Conservation (phyloP, 2,888 invertebrate genomes). For the Lampropteryx suffumata region DNA sequence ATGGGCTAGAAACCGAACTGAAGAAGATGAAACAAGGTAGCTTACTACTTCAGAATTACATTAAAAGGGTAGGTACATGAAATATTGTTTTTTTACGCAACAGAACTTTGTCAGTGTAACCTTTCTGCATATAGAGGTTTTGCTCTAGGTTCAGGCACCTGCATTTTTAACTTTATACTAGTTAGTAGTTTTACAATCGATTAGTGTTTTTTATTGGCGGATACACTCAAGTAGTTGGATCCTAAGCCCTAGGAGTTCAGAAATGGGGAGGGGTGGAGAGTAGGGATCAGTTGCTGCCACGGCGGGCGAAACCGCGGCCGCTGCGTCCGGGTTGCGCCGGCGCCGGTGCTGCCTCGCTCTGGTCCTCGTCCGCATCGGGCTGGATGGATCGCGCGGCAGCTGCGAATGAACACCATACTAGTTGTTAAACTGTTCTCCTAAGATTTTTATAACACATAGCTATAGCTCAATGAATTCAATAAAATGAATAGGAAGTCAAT, state of each 20-base stretch:
- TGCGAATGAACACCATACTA: constrained; percentile 37
- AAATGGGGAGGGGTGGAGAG: neutral
- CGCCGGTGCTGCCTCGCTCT: constrained; percentile 54
- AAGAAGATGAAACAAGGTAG: neutral
- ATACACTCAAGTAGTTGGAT: neutral
- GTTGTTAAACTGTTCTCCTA: neutral
- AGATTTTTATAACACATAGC: too few relatives aligned
- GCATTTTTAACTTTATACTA: too few relatives aligned
- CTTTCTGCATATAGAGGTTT: too few relatives aligned
- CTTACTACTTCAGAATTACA: neutral
- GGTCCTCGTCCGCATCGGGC: constrained; percentile 58
- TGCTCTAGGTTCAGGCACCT: too few relatives aligned
- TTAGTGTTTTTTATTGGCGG: neutral
- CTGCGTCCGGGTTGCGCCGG: constrained; percentile 51
- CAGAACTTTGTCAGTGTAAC: too few relatives aligned
- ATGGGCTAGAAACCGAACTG: neutral
- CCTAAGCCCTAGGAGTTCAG: neutral
- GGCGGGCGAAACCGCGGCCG: constrained; percentile 60
- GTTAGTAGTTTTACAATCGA: too few relatives aligned
- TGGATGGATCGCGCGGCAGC: constrained; percentile 65
- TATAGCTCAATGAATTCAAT: too few relatives aligned
- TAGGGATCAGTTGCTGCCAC: constrained; percentile 55
- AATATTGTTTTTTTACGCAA: too few relatives aligned
- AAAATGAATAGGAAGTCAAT: too few relatives aligned
- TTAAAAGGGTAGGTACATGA: too few relatives aligned